Percentiles rank a stretch among this genome's conserved stretches.
phyloP scores from a whole-genome alignment of 2,888 invertebrate species.

The Heliconius charithonia region DNA sequence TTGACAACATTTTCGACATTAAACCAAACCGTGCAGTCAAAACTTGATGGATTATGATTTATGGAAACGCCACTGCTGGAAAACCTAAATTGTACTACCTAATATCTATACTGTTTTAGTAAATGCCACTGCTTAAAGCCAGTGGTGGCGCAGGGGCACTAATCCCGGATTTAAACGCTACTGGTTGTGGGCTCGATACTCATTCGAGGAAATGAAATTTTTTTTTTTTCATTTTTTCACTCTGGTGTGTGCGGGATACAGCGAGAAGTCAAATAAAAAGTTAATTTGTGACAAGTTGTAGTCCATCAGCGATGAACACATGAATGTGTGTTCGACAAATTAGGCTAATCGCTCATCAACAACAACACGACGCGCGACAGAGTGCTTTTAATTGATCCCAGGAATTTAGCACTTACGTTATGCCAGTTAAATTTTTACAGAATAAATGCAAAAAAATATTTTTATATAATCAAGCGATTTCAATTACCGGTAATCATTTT shows the following conservation, averaged over 20 bases:
- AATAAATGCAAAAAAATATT: not conserved
- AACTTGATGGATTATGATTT: conserved; percentile 28
- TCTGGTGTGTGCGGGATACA: not conserved
- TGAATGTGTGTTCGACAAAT: conserved; percentile 35
- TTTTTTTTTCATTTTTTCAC: no score
- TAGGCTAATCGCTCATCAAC: conserved; percentile 43
- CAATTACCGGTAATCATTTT: not conserved
- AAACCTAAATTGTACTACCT: not conserved
- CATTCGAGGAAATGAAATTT: no score
- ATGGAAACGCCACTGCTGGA: not conserved
- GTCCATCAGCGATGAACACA: conserved; percentile 22
- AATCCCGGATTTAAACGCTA: no score
- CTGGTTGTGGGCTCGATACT: no score
- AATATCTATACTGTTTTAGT: not conserved
- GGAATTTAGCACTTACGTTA: conserved; percentile 35
- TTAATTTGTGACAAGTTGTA: conserved; percentile 22
- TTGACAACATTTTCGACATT: conserved; percentile 33
- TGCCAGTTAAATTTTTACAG: conserved; percentile 39
- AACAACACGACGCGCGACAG: conserved; percentile 37
- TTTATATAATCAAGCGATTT: not conserved
- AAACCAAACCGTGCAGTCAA: conserved; percentile 25
- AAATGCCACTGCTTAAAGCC: not conserved
- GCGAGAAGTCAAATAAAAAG: not conserved
- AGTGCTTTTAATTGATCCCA: conserved; percentile 43
- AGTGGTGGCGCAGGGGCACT: no score